Percentiles rank a stretch among this genome's conserved stretches.
These are phyloP conservation scores for Plutella xylostella DNA, from an alignment of 2,888 invertebrate species.

Conservation along the genomic window DNA sequence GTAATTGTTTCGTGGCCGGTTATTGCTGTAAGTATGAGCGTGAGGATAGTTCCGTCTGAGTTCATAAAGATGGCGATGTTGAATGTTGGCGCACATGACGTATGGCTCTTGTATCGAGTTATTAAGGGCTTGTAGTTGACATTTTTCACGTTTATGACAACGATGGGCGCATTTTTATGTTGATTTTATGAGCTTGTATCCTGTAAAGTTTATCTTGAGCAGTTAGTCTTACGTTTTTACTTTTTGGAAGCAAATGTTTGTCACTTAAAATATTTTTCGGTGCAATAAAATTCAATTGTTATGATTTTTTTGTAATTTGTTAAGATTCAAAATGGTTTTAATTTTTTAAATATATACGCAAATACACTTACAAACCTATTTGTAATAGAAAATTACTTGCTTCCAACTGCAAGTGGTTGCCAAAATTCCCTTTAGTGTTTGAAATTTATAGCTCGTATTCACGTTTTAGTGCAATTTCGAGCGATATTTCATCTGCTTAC, in stretches of 20 bases:
- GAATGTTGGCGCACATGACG: conserved; percentile 18
- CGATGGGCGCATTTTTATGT: conserved; percentile 10
- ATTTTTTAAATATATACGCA: neutral
- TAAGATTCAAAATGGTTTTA: neutral
- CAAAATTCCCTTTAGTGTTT: neutral
- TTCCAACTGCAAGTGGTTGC: neutral
- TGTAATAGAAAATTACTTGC: neutral
- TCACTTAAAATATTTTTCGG: conserved; percentile 19
- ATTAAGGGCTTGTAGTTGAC: conserved; percentile 14
- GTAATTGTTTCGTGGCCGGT: conserved; percentile 51
- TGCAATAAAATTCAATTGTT: too few relatives aligned
- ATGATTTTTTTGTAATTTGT: neutral
- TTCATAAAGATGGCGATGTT: conserved; percentile 24
- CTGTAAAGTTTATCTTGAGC: neutral
- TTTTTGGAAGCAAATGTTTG: conserved; percentile 21
- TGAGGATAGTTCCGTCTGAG: conserved; percentile 22
- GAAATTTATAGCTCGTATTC: conserved; percentile 3
- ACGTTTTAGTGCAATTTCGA: conserved; percentile 3
- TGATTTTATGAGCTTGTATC: conserved; percentile 12
- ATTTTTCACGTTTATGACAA: conserved; percentile 18
- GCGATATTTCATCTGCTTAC: conserved; percentile 15
- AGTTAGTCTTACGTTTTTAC: neutral
- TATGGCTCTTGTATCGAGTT: conserved; percentile 21
- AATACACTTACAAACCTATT: neutral
- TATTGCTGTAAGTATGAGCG: conserved; percentile 35